Conservation (phyloP, 2,113 vertebrate species). For the Sturnus vulgaris region DNA sequence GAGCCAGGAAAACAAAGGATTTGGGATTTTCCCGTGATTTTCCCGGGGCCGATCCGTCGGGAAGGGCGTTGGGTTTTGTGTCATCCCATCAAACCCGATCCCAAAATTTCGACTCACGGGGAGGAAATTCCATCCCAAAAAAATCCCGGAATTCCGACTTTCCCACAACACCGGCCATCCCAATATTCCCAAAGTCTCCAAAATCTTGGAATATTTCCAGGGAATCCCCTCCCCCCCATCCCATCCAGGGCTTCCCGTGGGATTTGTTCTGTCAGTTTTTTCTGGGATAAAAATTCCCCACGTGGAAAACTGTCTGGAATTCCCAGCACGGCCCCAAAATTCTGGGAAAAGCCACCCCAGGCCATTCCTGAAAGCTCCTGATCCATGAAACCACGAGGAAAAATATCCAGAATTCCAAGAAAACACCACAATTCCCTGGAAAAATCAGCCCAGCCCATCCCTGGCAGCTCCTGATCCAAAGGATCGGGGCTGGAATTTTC, state of each 20-base stretch:
- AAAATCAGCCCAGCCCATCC: neutral
- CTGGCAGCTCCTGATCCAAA: too few relatives aligned
- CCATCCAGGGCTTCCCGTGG: neutral
- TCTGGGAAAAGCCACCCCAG: too few relatives aligned
- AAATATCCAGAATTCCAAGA: too few relatives aligned
- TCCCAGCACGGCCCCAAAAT: neutral
- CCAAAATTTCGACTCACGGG: too few relatives aligned
- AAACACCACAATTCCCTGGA: neutral
- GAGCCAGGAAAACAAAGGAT: neutral
- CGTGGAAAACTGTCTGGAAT: neutral
- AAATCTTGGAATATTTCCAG: neutral
- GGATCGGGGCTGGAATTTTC: too few relatives aligned
- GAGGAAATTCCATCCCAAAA: too few relatives aligned
- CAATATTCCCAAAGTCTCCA: neutral
- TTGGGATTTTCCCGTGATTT: neutral
- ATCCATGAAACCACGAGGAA: too few relatives aligned
- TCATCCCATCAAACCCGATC: neutral
- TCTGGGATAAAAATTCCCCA: neutral
- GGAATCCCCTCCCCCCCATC: neutral
- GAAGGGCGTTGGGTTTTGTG: neutral
- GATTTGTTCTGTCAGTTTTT: neutral
- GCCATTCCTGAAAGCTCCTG: too few relatives aligned
- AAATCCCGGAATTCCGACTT: neutral
- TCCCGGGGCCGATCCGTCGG: neutral
- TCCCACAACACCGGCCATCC: rapidly evolving